Evolutionary conservation across 92 coral and sea anemone genomes (phyloP), one percentile per base, ranked within the genome.

Genomic region (Porites cylindrica): DNA sequence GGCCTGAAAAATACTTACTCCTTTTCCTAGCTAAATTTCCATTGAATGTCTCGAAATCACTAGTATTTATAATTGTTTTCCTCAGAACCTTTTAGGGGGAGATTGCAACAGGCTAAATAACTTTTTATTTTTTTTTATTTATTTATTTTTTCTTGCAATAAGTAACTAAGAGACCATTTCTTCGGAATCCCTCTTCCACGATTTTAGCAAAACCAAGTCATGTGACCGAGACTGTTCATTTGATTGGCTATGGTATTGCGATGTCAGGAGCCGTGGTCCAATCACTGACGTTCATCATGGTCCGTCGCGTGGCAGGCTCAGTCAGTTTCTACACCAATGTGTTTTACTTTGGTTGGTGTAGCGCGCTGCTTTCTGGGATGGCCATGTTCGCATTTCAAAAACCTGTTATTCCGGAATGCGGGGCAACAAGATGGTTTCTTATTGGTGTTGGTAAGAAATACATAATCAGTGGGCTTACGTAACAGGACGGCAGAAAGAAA

Each of bases 311-410:
- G 14, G 94, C 94, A 13, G 86, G 84, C 32, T 87, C 92, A 11
- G 82, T 89, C 85, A 94, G 95, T 52, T 94, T 94, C 78, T 91
- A 82, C 78, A 94, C 95, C 60, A 90, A 88, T 72, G 98, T 94
- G 85, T 94, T 94, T 74, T 94, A 94, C 74, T 94, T 94, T 73
- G 98, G 98, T 23, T 94, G 98, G 98, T 91, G 93, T 69, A 94
- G 98, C 73, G 95, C 95, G 1, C 71, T 90, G 63, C 86, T 94
- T 51, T 90, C 98, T 10, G 94, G 87, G 10, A 66, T 92, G 18
- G 80, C 93, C 61, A 92, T 94, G 98, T 85, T 94, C 18, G 67
- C 82, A 4, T 88, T 94, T 66, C 95, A 94, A 78, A 92, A 79
- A 13, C 98, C 98, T 14, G 98, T 94, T 29, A 68, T 92, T n/a